phyloP scores from a whole-genome alignment of 2,113 vertebrate genomes.

The Osmerus mordax region DNA sequence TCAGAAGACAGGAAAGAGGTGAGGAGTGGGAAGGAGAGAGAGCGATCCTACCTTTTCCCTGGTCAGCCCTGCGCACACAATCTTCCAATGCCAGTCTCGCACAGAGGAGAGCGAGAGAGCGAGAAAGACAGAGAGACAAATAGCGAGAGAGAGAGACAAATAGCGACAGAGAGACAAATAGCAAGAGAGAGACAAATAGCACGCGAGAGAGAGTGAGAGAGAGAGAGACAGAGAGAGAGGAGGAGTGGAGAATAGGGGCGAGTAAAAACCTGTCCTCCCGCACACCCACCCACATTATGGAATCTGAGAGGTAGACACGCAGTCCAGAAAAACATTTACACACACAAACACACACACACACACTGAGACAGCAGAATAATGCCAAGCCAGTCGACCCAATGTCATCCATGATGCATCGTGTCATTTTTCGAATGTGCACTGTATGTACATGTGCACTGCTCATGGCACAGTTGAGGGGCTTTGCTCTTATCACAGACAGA shows the following conservation, averaged over 20 bases:
- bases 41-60: conserved; percentile 26
- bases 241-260: conserved; percentile 44
- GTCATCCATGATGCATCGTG: not conserved
- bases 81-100: not conserved
- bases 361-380: not conserved
- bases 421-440: not conserved
- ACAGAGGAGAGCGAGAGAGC: not conserved
- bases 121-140: conserved; percentile 1
- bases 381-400: not conserved
- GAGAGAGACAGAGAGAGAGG: conserved; percentile 36
- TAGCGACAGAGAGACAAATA: no score
- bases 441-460: not conserved
- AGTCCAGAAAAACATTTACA: conserved; percentile 5
- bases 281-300: conserved; percentile 26
- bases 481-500: conserved; percentile 28
- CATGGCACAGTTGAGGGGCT: no score
- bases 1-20: not conserved
- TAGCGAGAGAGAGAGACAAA: conserved; percentile 14
- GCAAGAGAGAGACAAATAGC: no score
- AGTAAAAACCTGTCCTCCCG: conserved; percentile 55
- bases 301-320: conserved; percentile 1
- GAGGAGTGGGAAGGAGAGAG: not conserved
- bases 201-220: not conserved
- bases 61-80: not conserved
- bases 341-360: conserved; percentile 10